Percentiles rank a stretch among this genome's conserved stretches.
These are phyloP conservation scores for Xenopus tropicalis DNA, from an alignment of 2,113 vertebrate genomes.

Conservation along the genomic window DNA sequence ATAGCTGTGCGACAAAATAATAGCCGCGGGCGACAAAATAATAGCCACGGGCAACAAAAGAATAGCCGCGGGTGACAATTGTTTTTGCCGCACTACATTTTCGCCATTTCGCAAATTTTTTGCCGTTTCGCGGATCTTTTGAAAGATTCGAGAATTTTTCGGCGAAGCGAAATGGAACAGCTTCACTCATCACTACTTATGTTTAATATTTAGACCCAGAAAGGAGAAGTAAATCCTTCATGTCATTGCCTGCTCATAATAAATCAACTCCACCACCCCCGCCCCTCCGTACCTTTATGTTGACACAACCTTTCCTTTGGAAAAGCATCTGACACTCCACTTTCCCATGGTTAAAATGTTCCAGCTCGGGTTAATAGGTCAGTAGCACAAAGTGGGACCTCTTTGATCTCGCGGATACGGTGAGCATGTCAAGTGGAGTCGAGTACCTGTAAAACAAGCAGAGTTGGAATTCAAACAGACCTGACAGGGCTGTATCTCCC, in stretches of 20 bases:
- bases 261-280: neutral
- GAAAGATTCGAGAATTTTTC: no score
- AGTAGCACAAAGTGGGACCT: neutral
- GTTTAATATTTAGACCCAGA: no score
- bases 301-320: neutral
- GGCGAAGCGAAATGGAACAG: no score
- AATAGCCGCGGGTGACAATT: no score
- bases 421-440: neutral
- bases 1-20: no score
- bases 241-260: neutral
- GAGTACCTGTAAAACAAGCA: constrained; percentile 16
- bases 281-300: neutral
- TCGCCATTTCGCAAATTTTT: no score
- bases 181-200: no score
- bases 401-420: constrained; percentile 10
- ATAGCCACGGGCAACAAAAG: no score
- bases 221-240: neutral
- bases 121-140: no score
- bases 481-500: no score
- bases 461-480: neutral
- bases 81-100: no score
- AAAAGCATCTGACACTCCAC: neutral
- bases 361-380: constrained; percentile 6
- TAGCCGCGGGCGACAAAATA: no score
- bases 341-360: constrained; percentile 5